Conservation (phyloP, 2,113 vertebrate species). For the Zosterops hypoxanthus region DNA sequence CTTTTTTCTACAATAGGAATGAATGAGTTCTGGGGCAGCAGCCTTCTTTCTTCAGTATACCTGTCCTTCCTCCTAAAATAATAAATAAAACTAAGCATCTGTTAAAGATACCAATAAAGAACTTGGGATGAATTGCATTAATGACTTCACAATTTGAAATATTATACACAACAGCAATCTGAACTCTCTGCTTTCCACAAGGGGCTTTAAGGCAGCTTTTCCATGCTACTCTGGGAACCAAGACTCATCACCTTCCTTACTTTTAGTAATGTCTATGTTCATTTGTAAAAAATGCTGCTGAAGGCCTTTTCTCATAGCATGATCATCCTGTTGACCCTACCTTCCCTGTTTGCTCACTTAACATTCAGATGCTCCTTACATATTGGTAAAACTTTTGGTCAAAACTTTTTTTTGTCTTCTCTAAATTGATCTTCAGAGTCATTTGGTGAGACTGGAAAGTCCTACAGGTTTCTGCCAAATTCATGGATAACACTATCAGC, state of each 20-base stretch:
- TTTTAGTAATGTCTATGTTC: neutral
- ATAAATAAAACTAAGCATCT: neutral
- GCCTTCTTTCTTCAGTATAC: neutral
- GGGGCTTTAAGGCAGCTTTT: neutral
- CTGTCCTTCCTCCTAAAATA: neutral
- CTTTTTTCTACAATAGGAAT: neutral
- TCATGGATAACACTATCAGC: neutral
- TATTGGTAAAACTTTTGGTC: neutral
- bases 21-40: neutral
- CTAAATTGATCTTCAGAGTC: neutral
- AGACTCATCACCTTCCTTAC: neutral
- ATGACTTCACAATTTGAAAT: neutral
- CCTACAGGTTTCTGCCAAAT: neutral
- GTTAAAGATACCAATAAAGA: neutral
- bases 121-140: neutral
- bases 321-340: neutral
- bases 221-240: neutral
- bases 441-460: neutral
- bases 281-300: neutral
- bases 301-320: neutral
- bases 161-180: neutral
- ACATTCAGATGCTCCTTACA: neutral
- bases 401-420: neutral
- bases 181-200: neutral
- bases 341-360: neutral